A percentile compares a stretch with the other conserved stretches of the same genome.
phyloP scores from a whole-genome alignment of 2,888 invertebrate species.

The Tiliacea citrago region DNA sequence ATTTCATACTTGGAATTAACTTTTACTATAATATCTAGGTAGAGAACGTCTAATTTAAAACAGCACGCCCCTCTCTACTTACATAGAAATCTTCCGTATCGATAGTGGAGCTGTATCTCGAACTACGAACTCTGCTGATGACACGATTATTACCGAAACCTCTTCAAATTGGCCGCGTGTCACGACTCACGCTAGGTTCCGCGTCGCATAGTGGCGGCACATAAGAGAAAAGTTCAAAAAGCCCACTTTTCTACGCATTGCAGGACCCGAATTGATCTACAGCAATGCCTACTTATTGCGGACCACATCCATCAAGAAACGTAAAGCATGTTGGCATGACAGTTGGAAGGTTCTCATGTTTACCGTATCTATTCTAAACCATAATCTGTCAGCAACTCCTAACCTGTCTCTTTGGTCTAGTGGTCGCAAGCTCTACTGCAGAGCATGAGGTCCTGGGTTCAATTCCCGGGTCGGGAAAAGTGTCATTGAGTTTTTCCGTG shows the following conservation, averaged over 20 bases:
- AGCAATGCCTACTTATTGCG: not conserved
- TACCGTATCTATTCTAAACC: not conserved
- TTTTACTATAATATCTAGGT: not conserved
- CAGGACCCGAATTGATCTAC: not conserved
- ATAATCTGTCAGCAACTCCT: not conserved
- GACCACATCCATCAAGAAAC: not conserved
- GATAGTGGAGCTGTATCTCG: conserved; percentile 1
- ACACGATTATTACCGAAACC: conserved; percentile 43
- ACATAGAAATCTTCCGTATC: not conserved
- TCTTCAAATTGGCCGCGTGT: conserved; percentile 41
- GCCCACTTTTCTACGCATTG: not conserved
- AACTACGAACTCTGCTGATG: conserved; percentile 34
- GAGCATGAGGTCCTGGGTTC: too few species aligned
- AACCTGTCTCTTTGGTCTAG: too few species aligned
- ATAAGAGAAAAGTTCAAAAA: not conserved
- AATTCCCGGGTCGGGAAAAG: too few species aligned
- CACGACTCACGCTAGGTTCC: conserved; percentile 1
- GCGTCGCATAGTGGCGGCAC: not conserved
- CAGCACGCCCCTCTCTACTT: too few species aligned
- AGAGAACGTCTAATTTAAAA: too few species aligned
- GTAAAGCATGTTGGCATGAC: not conserved
- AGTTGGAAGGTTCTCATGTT: not conserved
- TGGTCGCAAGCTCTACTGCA: too few species aligned
- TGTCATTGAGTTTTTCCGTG: too few species aligned
- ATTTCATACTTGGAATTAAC: not conserved